phyloP scores from a whole-genome alignment of 2,888 invertebrate genomes.

The Acanthoscelides obtectus region DNA sequence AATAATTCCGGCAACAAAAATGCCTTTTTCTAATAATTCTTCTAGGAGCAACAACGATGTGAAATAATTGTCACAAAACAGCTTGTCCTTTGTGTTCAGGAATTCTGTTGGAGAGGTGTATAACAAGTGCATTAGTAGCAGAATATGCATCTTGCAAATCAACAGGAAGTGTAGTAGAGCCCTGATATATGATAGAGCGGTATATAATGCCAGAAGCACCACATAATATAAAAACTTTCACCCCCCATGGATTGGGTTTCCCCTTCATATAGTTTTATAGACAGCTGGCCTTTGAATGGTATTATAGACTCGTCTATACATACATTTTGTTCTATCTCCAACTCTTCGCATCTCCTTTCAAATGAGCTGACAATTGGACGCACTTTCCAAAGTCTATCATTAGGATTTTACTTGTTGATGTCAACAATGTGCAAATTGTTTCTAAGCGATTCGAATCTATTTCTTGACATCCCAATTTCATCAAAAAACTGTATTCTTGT shows the following conservation, averaged over 20 bases:
- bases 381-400: conserved; percentile 19
- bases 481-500: conserved; percentile 19
- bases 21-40: conserved; percentile 3
- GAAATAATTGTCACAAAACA: conserved; percentile 5
- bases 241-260: conserved; percentile 14
- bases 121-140: conserved; percentile 4
- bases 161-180: neutral
- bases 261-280: conserved; percentile 14
- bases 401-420: conserved; percentile 9
- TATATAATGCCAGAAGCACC: conserved; percentile 20
- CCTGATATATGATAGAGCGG: conserved; percentile 17
- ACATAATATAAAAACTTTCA: conserved; percentile 19
- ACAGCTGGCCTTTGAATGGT: conserved; percentile 15
- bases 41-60: conserved; percentile 4
- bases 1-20: conserved; percentile 1
- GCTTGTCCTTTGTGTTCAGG: too few relatives aligned
- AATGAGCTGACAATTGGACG: conserved; percentile 14
- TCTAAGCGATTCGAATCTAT: conserved; percentile 15
- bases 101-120: conserved; percentile 2
- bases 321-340: conserved; percentile 18
- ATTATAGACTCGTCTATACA: conserved; percentile 16
- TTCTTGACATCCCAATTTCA: conserved; percentile 13
- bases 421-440: conserved; percentile 17
- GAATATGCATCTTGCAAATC: conserved; percentile 6
- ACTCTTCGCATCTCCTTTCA: conserved; percentile 18